Evolutionary conservation across 2,797 vertebrate genomes (phyloP).

Genomic region (Hypotaenidia okinawae): DNA sequence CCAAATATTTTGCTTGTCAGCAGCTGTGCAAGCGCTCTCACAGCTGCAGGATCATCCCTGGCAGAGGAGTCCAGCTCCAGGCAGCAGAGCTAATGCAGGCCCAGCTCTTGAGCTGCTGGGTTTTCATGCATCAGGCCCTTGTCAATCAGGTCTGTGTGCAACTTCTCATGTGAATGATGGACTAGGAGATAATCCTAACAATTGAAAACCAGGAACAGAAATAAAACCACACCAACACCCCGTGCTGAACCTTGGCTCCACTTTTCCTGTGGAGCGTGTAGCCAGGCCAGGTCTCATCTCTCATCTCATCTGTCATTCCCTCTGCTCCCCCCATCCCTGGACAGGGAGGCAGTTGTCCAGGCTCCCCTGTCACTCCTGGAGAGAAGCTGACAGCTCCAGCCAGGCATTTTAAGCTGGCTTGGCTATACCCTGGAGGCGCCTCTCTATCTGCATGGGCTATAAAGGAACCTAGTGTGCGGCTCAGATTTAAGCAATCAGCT

Average conservation of each 20-base stretch:
- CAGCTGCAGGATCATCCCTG: background rate
- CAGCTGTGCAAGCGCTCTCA: background rate
- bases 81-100: background rate
- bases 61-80: background rate
- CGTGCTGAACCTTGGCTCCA: background rate
- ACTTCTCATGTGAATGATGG: background rate
- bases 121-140: background rate
- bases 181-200: background rate
- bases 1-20: conserved; percentile 9
- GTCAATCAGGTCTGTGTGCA: background rate
- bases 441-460: background rate
- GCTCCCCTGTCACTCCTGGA: conserved; percentile 21
- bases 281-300: background rate
- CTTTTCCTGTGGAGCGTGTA: background rate
- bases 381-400: conserved; percentile 7
- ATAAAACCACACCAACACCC: background rate
- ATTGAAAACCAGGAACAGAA: background rate
- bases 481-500: background rate
- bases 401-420: background rate
- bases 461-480: background rate
- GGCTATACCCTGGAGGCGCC: background rate
- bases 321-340: background rate
- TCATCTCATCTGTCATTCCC: background rate
- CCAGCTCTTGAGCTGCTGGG: accelerated
- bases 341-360: background rate